phyloP scores from a whole-genome alignment of 1,140 invertebrate genomes.

The Aphelinus atriplicis region DNA sequence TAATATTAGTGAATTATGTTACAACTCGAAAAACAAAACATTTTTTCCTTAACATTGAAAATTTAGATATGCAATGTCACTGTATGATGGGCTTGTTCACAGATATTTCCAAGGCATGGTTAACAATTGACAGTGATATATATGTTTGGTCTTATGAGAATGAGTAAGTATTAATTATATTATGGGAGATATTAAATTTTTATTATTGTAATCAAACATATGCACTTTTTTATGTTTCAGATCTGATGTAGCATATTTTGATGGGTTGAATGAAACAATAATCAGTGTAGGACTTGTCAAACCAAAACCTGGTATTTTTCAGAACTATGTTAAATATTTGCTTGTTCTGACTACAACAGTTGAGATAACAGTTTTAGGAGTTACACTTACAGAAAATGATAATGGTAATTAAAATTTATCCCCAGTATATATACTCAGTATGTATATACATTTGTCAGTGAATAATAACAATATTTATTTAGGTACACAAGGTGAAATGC shows the following conservation, averaged over 20 bases:
- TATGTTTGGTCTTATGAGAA: constrained; percentile 80
- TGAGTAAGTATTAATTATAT: constrained; percentile 49
- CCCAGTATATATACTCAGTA: constrained; percentile 18
- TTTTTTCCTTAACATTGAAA: constrained; percentile 48
- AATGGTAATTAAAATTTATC: constrained; percentile 58
- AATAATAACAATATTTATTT: constrained; percentile 41
- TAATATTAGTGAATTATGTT: constrained; percentile 4
- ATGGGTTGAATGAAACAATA: constrained; percentile 91
- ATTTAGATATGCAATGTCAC: constrained; percentile 88
- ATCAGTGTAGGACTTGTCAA: constrained; percentile 86
- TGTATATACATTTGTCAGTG: constrained; percentile 17
- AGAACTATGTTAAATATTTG: constrained; percentile 91
- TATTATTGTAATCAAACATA: not conserved
- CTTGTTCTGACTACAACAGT: constrained; percentile 90
- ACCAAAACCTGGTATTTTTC: constrained; percentile 87
- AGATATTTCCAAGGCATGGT: constrained; percentile 94
- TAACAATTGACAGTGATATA: constrained; percentile 97
- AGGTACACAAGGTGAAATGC: constrained; percentile 80
- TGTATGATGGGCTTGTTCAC: constrained; percentile 97
- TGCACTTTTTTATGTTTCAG: constrained; percentile 60
- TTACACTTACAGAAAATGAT: constrained; percentile 69
- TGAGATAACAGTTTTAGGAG: constrained; percentile 91
- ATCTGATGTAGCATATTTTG: constrained; percentile 91
- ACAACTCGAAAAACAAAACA: constrained; percentile 5
- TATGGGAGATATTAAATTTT: not conserved